Evolutionary conservation across 2,888 invertebrate species (phyloP).

Genomic region (Neria commutata): DNA sequence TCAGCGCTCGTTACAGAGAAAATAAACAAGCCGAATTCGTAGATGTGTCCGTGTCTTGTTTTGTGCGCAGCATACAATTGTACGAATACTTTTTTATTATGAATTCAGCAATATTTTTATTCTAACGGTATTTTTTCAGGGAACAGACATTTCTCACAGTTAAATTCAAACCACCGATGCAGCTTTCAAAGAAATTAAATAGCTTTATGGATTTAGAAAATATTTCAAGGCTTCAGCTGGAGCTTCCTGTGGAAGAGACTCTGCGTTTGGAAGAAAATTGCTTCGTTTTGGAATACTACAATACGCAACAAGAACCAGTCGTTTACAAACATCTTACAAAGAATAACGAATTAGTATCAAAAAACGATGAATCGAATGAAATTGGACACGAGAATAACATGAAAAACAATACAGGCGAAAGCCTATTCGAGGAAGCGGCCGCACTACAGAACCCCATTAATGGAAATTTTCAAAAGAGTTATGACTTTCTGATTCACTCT

Average conservation of each 20-base stretch:
- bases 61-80: slow-evolving; percentile 29
- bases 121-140: slow-evolving; percentile 23
- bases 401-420: too few relatives aligned
- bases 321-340: not conserved
- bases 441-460: too few relatives aligned
- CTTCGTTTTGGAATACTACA: slow-evolving; percentile 35
- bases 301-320: slow-evolving; percentile 1
- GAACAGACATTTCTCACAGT: slow-evolving; percentile 25
- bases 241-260: slow-evolving; percentile 30
- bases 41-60: slow-evolving; percentile 16
- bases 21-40: slow-evolving; percentile 10
- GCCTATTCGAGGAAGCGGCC: too few relatives aligned
- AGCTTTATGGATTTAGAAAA: slow-evolving; percentile 11
- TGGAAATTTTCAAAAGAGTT: too few relatives aligned
- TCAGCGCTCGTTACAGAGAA: slow-evolving; percentile 21
- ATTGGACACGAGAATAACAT: too few relatives aligned
- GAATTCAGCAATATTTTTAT: too few relatives aligned
- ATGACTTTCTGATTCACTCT: too few relatives aligned
- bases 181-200: slow-evolving; percentile 26
- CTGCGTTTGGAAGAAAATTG: slow-evolving; percentile 33
- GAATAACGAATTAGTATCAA: too few relatives aligned
- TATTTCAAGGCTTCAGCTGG: slow-evolving; percentile 24
- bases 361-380: too few relatives aligned
- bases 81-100: too few relatives aligned
- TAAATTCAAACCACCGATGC: slow-evolving; percentile 23